Conservation (phyloP, 2,888 invertebrate species). For the Bibio marci region DNA sequence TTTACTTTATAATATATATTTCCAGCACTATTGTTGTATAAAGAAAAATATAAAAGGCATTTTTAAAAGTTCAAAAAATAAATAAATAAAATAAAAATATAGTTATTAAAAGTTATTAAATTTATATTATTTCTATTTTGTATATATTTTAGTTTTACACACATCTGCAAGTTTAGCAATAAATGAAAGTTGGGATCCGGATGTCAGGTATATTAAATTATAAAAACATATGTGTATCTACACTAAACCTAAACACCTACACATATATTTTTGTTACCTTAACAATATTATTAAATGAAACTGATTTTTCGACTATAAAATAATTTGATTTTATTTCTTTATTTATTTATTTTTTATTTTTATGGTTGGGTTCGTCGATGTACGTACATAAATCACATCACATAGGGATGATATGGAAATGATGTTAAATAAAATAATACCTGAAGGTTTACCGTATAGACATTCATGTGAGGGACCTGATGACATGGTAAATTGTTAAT, state of each 20-base stretch:
- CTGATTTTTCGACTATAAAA: background rate
- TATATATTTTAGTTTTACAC: slow-evolving; percentile 69
- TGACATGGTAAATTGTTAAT: slow-evolving; percentile 69
- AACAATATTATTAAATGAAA: too few relatives aligned
- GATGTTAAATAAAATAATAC: slow-evolving; percentile 98
- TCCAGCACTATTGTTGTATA: too few relatives aligned
- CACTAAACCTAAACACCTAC: too few relatives aligned
- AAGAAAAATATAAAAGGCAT: too few relatives aligned
- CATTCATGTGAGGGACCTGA: slow-evolving; percentile 97
- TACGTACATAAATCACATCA: too few relatives aligned
- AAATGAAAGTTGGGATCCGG: slow-evolving; percentile 97
- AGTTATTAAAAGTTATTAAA: too few relatives aligned
- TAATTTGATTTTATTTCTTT: background rate
- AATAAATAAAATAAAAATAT: too few relatives aligned
- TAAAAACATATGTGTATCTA: too few relatives aligned
- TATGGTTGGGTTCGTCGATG: too few relatives aligned
- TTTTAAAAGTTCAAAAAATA: too few relatives aligned
- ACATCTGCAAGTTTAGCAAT: slow-evolving; percentile 94
- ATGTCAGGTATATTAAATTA: slow-evolving; percentile 47
- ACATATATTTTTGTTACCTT: too few relatives aligned
- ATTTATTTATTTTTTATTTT: background rate
- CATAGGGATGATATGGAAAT: slow-evolving; percentile 92
- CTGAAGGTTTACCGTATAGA: slow-evolving; percentile 88
- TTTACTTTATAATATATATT: too few relatives aligned
- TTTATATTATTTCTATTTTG: slow-evolving; percentile 3